phyloP scores from a whole-genome alignment of 53 echinoderm and acorn worm genomes.

The Echinarachnius parma region DNA sequence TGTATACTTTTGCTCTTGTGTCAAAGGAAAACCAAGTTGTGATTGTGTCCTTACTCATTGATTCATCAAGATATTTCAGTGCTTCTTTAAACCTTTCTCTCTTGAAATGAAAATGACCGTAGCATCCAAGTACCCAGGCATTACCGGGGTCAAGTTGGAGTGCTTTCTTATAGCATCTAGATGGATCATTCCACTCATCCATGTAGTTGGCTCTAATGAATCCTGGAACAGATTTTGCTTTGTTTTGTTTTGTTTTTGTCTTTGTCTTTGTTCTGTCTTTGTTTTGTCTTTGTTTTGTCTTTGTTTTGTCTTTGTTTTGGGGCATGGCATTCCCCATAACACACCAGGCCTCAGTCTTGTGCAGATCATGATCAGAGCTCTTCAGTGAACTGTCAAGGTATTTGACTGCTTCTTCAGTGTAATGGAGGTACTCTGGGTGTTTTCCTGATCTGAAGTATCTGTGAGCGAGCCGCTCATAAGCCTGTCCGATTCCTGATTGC shows the following conservation, averaged over 20 bases:
- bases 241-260: neutral
- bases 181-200: constrained; percentile 3
- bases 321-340: constrained; percentile 28
- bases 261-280: neutral
- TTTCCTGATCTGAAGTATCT: neutral
- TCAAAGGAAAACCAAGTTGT: constrained; percentile 12
- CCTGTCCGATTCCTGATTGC: constrained; percentile 15
- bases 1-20: neutral
- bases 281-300: neutral
- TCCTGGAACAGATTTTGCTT: neutral
- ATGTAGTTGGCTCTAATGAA: neutral
- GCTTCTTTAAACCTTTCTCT: neutral
- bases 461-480: constrained; percentile 35
- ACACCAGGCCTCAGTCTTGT: constrained; percentile 25
- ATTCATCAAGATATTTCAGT: neutral
- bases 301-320: neutral
- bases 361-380: constrained; percentile 3
- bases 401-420: neutral
- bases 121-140: constrained; percentile 22
- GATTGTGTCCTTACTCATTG: constrained; percentile 16
- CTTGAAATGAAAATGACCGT: neutral
- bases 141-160: constrained; percentile 23
- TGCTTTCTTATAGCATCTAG: constrained; percentile 15
- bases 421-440: neutral
- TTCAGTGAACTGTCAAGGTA: constrained; percentile 7